These are phyloP conservation scores for Lamproptera curius DNA, from an alignment of 2,888 invertebrate species.

Conservation along the genomic window DNA sequence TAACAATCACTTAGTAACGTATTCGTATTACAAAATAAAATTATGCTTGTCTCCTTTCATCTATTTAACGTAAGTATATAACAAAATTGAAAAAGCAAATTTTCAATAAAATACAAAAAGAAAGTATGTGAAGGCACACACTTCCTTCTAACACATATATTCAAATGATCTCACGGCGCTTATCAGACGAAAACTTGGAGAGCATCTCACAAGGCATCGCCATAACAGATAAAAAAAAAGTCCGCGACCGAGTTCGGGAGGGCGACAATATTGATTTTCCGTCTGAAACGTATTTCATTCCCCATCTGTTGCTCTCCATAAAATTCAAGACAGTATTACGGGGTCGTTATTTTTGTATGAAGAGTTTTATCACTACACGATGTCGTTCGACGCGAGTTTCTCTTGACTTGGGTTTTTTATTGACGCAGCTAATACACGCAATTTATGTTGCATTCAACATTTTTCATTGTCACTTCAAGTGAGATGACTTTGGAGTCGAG, in stretches of 20 bases:
- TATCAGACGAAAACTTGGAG: conserved; percentile 33
- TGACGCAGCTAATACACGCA: conserved; percentile 39
- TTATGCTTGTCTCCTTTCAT: too few species aligned
- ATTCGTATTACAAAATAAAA: too few species aligned
- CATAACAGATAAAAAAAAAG: conserved; percentile 56
- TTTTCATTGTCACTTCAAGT: too few species aligned
- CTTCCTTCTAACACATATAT: background rate
- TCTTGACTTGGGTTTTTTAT: conserved; percentile 51
- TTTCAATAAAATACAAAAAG: too few species aligned
- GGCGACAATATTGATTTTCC: conserved; percentile 71
- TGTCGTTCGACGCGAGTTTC: conserved; percentile 52
- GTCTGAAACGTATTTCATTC: conserved; percentile 65
- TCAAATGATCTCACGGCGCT: background rate
- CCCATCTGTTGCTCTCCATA: conserved; percentile 76
- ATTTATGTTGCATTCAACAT: background rate
- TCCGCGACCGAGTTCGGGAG: conserved; percentile 51
- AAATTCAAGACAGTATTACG: conserved; percentile 74
- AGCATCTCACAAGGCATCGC: conserved; percentile 34
- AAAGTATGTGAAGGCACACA: too few species aligned
- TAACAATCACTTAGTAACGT: too few species aligned
- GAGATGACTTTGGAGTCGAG: too few species aligned
- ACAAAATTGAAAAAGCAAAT: too few species aligned
- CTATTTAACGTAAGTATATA: too few species aligned
- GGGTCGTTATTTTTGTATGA: conserved; percentile 73
- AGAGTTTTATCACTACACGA: conserved; percentile 61